These are phyloP conservation scores for Styela clava DNA, from an alignment of 23 tunicate genomes.

Conservation along the genomic window DNA sequence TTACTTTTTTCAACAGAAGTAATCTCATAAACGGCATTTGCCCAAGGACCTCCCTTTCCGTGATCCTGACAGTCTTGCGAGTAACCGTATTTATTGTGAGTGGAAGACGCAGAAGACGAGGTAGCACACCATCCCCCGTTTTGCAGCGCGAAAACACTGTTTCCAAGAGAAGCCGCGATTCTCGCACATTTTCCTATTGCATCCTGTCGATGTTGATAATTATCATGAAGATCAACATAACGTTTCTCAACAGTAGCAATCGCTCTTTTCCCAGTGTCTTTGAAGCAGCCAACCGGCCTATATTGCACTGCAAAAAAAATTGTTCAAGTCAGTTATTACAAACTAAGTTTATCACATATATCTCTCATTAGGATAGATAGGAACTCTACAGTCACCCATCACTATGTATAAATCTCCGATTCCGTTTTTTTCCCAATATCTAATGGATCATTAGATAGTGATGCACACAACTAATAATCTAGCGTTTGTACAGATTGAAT, in stretches of 20 bases:
- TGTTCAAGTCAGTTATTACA: too few relatives aligned
- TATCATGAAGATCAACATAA: slow-evolving; percentile 1
- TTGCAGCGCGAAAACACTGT: background rate
- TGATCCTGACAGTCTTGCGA: background rate
- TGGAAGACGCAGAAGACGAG: background rate
- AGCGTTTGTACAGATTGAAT: too few relatives aligned
- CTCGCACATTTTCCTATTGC: slow-evolving; percentile 20
- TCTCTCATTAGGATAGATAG: too few relatives aligned
- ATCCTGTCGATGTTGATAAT: slow-evolving; percentile 1
- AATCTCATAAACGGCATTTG: background rate
- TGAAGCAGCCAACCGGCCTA: slow-evolving; percentile 6
- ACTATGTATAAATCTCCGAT: too few relatives aligned
- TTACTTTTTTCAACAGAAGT: background rate
- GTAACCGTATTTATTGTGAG: background rate
- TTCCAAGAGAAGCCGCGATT: background rate
- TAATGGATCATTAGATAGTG: too few relatives aligned
- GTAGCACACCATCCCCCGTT: background rate
- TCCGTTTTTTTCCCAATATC: too few relatives aligned
- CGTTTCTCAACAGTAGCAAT: slow-evolving; percentile 20
- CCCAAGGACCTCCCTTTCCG: background rate
- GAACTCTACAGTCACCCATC: too few relatives aligned
- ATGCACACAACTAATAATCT: too few relatives aligned
- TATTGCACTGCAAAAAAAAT: background rate
- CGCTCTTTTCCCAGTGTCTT: slow-evolving; percentile 19
- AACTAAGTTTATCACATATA: too few relatives aligned